phyloP scores from a whole-genome alignment of 2,888 invertebrate species.

The Platycnemis pennipes region DNA sequence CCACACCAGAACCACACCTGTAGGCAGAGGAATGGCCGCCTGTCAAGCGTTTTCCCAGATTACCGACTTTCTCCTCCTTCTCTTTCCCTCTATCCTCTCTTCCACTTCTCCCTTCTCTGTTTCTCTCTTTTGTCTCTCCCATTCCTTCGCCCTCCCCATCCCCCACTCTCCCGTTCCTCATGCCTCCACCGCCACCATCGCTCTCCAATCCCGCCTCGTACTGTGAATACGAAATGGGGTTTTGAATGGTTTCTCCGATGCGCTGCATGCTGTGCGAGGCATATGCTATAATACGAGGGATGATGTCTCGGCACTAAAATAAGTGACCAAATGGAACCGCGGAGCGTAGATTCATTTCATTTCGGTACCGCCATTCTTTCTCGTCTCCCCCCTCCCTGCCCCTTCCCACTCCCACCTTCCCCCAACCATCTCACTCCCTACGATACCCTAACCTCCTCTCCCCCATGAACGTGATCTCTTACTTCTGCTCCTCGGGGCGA shows the following conservation, averaged over 20 bases:
- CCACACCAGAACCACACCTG: no score
- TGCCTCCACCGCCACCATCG: no score
- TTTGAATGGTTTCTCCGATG: slow-evolving; percentile 22
- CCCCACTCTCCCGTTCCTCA: not conserved
- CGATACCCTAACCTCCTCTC: no score
- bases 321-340: slow-evolving; percentile 26
- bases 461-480: not conserved
- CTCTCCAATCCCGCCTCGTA: not conserved
- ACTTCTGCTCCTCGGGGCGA: not conserved
- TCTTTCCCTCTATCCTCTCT: not conserved
- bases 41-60: no score
- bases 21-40: not conserved
- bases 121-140: not conserved
- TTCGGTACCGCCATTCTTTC: not conserved
- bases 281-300: slow-evolving; percentile 13
- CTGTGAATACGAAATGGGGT: slow-evolving; percentile 39
- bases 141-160: not conserved
- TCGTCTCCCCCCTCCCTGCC: no score
- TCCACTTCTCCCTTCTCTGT: no score
- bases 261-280: slow-evolving; percentile 35
- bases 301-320: slow-evolving; percentile 17
- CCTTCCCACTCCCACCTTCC: no score
- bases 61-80: no score
- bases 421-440: not conserved
- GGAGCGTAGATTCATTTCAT: slow-evolving; percentile 31